Base-by-base conservation (phyloP, 2,113 vertebrate species). In the Panurus biarmicus region DNA sequence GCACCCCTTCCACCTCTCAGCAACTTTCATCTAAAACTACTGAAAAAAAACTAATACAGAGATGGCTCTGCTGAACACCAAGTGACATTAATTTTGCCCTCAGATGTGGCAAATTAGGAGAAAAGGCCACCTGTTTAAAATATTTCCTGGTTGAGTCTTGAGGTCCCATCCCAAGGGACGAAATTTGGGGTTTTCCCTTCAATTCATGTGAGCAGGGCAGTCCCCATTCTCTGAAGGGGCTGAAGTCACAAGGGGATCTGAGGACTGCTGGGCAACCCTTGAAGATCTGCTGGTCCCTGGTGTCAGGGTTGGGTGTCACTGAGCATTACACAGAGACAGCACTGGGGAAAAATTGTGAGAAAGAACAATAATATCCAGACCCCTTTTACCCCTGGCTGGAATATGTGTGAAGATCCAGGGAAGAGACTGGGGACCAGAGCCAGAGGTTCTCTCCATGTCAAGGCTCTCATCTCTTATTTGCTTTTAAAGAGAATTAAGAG, bases 21-120 rank as follows among this genome's bases (percentile, higher is more conserved):
- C 28, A 83, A 44, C 78, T 96, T 97, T 95, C 78, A 83, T 90
- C 85, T 91, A 71, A 67, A 93, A 51, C 67, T 79, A 56, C 72
- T 44, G 62, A 78, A 91, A 85, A 85, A 87, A 71, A 72, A 0
- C 26, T 56, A 85, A 89, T 79, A 18, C 6, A 14, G 54, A 50
- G 31, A 71, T 83, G 67, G 45, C 72, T 96, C 35, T 45, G 33
- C 69, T 77, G 85, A 91, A n/a, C 72, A 77, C 75, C 35, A 53
- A 57, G 64, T 77, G 72, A 40, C 72, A 62, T 80, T 82, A 79
- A 78, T 89, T 80, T 82, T 79, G 54, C 48, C 19, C 33, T 84
- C 48, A 93, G 73, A 84, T 65, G 73, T 62, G 50, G 44, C 31
- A 91, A 76, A 85, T 85, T 51, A 93, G 64, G 51, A 83, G 47